Evolutionary conservation across 2,113 vertebrate genomes (phyloP).

Genomic region (Rhabdomys dilectus): DNA sequence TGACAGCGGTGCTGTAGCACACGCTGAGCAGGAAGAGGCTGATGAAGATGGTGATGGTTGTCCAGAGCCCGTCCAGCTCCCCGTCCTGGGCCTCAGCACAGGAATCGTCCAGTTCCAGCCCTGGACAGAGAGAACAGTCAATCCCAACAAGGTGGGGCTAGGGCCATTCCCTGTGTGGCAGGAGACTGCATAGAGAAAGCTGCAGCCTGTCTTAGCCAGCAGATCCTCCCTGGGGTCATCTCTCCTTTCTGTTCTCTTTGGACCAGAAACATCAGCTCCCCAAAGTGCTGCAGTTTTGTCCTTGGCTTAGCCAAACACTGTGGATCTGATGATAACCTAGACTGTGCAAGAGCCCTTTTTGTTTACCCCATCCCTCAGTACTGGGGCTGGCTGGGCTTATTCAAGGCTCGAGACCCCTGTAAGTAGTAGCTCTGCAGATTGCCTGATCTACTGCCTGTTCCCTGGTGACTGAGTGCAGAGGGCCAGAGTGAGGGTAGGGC

Average conservation of each 20-base stretch:
- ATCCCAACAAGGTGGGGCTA: neutral
- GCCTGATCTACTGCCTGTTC: neutral
- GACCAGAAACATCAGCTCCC: too few species aligned
- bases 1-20: slow-evolving; percentile 79
- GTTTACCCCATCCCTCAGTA: neutral
- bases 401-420: neutral
- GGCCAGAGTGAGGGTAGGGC: neutral
- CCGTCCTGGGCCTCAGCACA: too few species aligned
- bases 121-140: neutral
- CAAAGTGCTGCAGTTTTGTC: neutral
- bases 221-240: neutral
- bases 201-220: too few species aligned
- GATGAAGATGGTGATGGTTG: too few species aligned
- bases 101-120: too few species aligned
- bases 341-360: accelerated
- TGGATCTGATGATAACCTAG: neutral
- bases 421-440: neutral
- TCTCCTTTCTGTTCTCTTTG: too few species aligned
- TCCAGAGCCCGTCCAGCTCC: too few species aligned
- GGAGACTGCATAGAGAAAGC: too few species aligned
- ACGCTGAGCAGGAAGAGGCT: too few species aligned
- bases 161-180: accelerated
- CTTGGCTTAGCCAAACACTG: neutral
- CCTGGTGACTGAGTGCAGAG: neutral
- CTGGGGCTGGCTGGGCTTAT: neutral